Conservation (phyloP, 2,888 invertebrate species). For the Smittia sp. region DNA sequence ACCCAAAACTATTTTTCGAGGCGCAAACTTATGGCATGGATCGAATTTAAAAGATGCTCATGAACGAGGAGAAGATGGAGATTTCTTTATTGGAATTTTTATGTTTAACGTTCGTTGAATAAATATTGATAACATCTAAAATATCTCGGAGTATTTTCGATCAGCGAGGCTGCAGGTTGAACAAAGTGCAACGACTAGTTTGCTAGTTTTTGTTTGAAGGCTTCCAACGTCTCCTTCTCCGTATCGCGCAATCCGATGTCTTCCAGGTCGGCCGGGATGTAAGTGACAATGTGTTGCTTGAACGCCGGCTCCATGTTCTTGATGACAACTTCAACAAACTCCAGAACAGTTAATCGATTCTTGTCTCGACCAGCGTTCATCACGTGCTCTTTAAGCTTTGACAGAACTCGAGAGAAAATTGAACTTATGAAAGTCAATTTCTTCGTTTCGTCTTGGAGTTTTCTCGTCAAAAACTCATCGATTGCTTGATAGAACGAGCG, state of each 20-base stretch:
- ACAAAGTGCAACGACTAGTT: too few species aligned
- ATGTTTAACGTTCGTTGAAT: too few species aligned
- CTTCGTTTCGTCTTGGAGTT: not conserved
- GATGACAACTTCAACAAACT: not conserved
- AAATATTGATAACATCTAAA: too few species aligned
- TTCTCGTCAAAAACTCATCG: not conserved
- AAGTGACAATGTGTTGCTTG: not conserved
- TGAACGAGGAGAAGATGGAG: not conserved
- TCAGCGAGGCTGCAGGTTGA: too few species aligned
- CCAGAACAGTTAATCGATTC: not conserved
- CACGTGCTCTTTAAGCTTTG: not conserved
- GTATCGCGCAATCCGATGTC: not conserved
- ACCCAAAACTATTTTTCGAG: slow-evolving; percentile 6
- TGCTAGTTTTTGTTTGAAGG: too few species aligned
- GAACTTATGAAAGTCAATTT: not conserved
- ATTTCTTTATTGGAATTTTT: too few species aligned
- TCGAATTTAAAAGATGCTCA: not conserved
- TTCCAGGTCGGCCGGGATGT: not conserved
- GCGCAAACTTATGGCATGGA: not conserved
- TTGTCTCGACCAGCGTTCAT: not conserved
- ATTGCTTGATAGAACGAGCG: not conserved
- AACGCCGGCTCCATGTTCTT: not conserved
- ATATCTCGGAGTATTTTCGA: too few species aligned
- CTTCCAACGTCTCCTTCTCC: too few species aligned
- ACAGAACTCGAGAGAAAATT: not conserved